Evolutionary conservation across 2,797 vertebrate species (phyloP).

Genomic region (Paratrypauchen microcephalus): DNA sequence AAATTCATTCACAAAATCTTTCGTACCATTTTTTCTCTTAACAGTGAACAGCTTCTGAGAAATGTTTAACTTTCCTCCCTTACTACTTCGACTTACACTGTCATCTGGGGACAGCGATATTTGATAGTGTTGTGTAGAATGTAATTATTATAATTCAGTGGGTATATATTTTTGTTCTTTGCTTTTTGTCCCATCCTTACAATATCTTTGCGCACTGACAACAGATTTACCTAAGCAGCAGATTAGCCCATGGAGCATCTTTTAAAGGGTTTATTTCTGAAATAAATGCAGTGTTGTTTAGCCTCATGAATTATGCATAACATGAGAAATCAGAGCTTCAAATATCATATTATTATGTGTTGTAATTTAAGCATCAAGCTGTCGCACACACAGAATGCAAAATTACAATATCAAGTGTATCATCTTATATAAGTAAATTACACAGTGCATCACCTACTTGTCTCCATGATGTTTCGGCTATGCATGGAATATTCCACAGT

Average conservation of each 20-base stretch:
- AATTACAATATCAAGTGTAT: neutral
- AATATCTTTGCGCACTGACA: neutral
- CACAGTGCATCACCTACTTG: too few relatives aligned
- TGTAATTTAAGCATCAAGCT: neutral
- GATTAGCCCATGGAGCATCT: neutral
- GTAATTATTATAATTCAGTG: neutral
- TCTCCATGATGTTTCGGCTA: too few relatives aligned
- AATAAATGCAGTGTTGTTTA: neutral
- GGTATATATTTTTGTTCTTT: neutral
- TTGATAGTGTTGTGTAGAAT: neutral
- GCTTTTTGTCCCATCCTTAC: neutral
- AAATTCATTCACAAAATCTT: neutral
- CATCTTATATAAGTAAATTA: neutral
- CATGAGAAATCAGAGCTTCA: neutral
- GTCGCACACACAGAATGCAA: neutral
- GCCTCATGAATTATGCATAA: neutral
- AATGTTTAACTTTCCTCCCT: neutral
- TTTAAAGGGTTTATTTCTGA: neutral
- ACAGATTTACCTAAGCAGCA: neutral
- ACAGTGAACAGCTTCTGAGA: neutral
- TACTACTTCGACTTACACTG: neutral
- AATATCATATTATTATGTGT: neutral
- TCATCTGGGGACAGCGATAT: neutral
- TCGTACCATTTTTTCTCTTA: neutral
- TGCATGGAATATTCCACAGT: too few relatives aligned